A percentile compares a stretch with the other conserved stretches of the same genome.
phyloP scores from a whole-genome alignment of 2,113 vertebrate genomes.

The Indicator indicator region DNA sequence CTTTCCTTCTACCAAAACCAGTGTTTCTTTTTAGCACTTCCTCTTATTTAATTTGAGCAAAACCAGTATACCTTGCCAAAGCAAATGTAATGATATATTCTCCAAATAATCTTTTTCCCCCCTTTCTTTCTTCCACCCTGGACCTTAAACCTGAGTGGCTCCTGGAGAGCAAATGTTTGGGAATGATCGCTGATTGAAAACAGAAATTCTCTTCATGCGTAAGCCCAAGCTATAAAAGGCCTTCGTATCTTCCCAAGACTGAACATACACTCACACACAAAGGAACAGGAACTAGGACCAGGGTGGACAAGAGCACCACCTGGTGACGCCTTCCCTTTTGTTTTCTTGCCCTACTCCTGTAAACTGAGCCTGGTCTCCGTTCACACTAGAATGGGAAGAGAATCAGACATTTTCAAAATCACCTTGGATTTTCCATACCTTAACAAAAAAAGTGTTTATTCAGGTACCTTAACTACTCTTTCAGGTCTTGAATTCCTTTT shows the following conservation, averaged over 20 bases:
- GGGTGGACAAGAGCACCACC: background rate
- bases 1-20: background rate
- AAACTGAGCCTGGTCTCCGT: background rate
- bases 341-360: background rate
- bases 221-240: background rate
- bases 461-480: background rate
- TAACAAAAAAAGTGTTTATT: background rate
- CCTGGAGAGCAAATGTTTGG: background rate
- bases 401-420: background rate
- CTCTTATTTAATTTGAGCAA: background rate
- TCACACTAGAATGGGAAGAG: background rate
- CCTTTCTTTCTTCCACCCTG: background rate
- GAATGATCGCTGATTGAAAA: background rate
- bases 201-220: background rate
- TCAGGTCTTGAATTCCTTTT: background rate
- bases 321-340: background rate
- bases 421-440: background rate
- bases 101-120: background rate
- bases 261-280: background rate
- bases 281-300: background rate
- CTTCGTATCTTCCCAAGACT: background rate
- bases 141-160: background rate
- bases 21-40: background rate
- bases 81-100: background rate
- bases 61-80: background rate